Percentiles rank a stretch among this genome's conserved stretches.
phyloP scores from a whole-genome alignment of 2,797 vertebrate genomes.

The Urophycis tenuis region DNA sequence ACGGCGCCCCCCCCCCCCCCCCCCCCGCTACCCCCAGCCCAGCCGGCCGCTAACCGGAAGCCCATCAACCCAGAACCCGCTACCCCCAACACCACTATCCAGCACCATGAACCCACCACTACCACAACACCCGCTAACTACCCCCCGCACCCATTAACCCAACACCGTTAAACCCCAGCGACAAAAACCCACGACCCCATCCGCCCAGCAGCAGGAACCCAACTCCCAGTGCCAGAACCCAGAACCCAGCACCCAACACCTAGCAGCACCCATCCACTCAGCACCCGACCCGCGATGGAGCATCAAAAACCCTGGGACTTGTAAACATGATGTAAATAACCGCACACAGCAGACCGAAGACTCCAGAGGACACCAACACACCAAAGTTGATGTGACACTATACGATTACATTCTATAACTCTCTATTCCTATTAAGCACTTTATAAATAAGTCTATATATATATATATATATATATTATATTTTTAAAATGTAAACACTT shows the following conservation, averaged over 20 bases:
- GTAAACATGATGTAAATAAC: constrained; percentile 76
- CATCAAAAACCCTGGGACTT: constrained; percentile 56
- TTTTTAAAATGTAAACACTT: constrained; percentile 52
- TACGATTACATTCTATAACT: constrained; percentile 59
- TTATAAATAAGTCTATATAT: constrained; percentile 63
- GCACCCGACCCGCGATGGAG: background rate
- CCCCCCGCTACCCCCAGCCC: constrained; percentile 6
- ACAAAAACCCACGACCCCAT: background rate
- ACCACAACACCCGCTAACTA: background rate
- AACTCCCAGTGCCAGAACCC: background rate
- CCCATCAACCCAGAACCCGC: background rate
- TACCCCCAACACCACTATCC: too few species aligned
- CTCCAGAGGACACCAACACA: constrained; percentile 37
- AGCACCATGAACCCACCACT: too few species aligned
- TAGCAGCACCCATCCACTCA: background rate
- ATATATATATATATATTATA: constrained; percentile 25
- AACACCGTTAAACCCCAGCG: background rate
- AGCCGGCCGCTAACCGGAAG: background rate
- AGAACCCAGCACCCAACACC: background rate
- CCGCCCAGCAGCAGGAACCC: too few species aligned
- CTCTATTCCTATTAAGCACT: constrained; percentile 75
- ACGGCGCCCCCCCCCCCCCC: constrained; percentile 25
- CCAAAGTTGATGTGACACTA: constrained; percentile 46
- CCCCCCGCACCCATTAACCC: background rate
- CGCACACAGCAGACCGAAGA: constrained; percentile 48